Evolutionary conservation across 2,797 vertebrate genomes (phyloP).

Genomic region (Neosilurus mollespiculum): DNA sequence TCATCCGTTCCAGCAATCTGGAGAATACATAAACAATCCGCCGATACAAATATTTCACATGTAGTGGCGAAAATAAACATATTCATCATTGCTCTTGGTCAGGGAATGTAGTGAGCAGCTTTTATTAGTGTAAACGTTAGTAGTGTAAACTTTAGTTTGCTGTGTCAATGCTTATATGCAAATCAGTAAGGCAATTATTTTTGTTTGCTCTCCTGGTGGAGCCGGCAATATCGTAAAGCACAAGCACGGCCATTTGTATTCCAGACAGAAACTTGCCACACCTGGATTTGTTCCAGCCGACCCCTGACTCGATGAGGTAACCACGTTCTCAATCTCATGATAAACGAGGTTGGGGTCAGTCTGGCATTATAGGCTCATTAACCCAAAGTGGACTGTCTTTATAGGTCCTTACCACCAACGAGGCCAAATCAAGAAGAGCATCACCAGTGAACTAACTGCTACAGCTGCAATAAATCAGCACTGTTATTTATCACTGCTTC

Average conservation of each 20-base stretch:
- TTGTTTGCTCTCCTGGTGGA: slow-evolving; percentile 36
- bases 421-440: slow-evolving; percentile 49
- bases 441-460: slow-evolving; percentile 37
- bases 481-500: slow-evolving; percentile 27
- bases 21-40: slow-evolving; percentile 62
- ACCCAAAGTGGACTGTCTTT: slow-evolving; percentile 54
- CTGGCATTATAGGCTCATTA: slow-evolving; percentile 60
- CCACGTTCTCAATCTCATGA: slow-evolving; percentile 56
- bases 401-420: slow-evolving; percentile 47
- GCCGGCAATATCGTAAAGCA: neutral
- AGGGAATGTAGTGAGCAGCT: neutral
- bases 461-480: slow-evolving; percentile 40
- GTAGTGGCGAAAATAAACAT: slow-evolving; percentile 59
- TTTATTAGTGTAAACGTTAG: neutral
- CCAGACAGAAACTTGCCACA: slow-evolving; percentile 46
- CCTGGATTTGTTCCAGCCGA: slow-evolving; percentile 48
- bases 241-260: slow-evolving; percentile 52
- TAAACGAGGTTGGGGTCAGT: slow-evolving; percentile 58
- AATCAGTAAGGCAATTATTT: slow-evolving; percentile 48
- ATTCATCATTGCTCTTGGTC: slow-evolving; percentile 51
- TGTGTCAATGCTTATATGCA: slow-evolving; percentile 40
- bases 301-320: slow-evolving; percentile 37
- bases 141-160: slow-evolving; percentile 43
- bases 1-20: slow-evolving; percentile 54
- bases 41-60: slow-evolving; percentile 40